Evolutionary conservation across 2,888 invertebrate species (phyloP).

Genomic region (Cerastis rubricosa): DNA sequence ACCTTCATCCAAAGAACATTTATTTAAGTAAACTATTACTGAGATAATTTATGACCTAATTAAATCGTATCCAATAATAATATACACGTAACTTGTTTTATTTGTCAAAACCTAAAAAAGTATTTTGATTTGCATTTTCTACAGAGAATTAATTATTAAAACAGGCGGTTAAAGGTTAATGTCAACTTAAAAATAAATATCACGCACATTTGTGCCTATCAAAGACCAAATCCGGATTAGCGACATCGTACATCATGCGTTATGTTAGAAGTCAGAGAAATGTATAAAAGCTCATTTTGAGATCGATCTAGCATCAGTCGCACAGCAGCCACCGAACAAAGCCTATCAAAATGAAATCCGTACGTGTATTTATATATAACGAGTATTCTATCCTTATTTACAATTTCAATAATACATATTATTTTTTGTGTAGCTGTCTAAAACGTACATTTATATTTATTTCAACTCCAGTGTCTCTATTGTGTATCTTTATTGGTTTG

Average conservation of each 20-base stretch:
- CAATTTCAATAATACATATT: not conserved
- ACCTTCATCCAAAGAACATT: no score
- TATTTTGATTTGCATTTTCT: constrained; percentile 40
- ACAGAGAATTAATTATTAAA: constrained; percentile 23
- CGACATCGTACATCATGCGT: constrained; percentile 30
- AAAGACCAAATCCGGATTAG: constrained; percentile 44
- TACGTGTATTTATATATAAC: constrained; percentile 35
- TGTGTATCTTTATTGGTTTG: not conserved
- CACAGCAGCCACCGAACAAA: constrained; percentile 51
- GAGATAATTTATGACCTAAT: constrained; percentile 9
- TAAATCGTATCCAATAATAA: constrained; percentile 2
- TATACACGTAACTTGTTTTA: constrained; percentile 14
- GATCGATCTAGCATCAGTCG: constrained; percentile 46
- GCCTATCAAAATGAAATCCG: constrained; percentile 61
- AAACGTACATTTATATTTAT: not conserved
- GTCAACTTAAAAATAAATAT: constrained; percentile 46
- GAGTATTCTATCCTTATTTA: not conserved
- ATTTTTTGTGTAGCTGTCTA: not conserved
- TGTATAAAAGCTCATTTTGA: constrained; percentile 55
- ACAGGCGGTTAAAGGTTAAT: constrained; percentile 36
- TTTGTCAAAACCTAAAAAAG: not conserved
- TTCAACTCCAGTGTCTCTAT: not conserved
- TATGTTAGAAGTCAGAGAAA: constrained; percentile 19
- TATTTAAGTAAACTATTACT: not conserved
- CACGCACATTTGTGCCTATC: constrained; percentile 28